Evolutionary conservation across 2,797 vertebrate genomes (phyloP).

Genomic region (Liasis olivaceus): DNA sequence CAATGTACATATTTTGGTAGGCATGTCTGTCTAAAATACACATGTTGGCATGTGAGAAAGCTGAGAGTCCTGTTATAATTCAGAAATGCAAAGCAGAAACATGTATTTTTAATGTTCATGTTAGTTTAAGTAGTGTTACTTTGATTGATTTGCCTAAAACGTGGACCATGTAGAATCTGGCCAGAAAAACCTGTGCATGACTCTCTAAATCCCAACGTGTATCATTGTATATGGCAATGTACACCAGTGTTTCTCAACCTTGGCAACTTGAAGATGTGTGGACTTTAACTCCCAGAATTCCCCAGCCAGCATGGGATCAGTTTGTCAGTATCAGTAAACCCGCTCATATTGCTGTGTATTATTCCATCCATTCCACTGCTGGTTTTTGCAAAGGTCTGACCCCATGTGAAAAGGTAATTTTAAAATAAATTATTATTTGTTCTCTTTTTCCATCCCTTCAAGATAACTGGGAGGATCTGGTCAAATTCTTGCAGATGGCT

Average conservation of each 20-base stretch:
- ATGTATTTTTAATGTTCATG: not conserved
- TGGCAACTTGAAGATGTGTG: no score
- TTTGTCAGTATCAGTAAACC: not conserved
- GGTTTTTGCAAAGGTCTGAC: not conserved
- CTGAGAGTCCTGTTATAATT: not conserved
- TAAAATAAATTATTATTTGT: not conserved
- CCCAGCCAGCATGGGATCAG: not conserved
- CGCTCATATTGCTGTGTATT: not conserved
- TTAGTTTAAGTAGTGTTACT: not conserved
- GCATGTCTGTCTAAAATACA: no score
- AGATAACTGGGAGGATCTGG: constrained; percentile 94
- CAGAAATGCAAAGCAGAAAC: not conserved
- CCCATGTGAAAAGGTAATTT: not conserved
- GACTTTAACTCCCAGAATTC: no score
- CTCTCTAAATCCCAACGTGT: not conserved
- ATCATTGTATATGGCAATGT: not conserved
- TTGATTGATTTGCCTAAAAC: not conserved
- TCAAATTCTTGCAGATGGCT: constrained; percentile 96
- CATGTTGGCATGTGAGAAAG: not conserved
- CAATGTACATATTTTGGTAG: not conserved
- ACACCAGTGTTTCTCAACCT: no score
- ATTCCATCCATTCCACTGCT: not conserved
- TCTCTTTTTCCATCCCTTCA: constrained; percentile 12
- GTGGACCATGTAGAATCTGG: not conserved
- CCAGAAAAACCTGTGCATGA: not conserved